These are phyloP conservation scores for Hestina assimilis DNA, from an alignment of 1,140 invertebrate genomes.

Conservation along the genomic window DNA sequence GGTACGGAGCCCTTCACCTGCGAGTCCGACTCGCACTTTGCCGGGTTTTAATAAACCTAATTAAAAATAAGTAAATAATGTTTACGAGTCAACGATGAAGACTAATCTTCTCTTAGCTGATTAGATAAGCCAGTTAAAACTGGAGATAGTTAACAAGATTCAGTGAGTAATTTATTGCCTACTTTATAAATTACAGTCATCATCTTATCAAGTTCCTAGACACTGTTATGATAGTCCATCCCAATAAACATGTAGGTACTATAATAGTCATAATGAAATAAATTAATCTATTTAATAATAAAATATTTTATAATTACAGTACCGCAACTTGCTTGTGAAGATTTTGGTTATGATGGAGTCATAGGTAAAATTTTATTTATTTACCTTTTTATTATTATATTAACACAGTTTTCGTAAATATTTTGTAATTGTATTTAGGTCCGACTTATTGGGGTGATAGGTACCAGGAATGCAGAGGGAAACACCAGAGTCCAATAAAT, in stretches of 20 bases:
- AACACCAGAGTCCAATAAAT: slow-evolving; percentile 91
- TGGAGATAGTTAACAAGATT: neutral
- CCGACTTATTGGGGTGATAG: slow-evolving; percentile 85
- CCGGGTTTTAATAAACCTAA: too few species aligned
- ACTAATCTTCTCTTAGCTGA: too few species aligned
- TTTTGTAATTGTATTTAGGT: slow-evolving; percentile 80
- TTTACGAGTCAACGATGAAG: too few species aligned
- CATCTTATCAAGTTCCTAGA: neutral
- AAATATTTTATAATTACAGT: slow-evolving; percentile 44
- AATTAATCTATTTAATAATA: too few species aligned
- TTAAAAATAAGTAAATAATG: too few species aligned
- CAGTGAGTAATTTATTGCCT: neutral
- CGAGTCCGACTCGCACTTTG: too few species aligned
- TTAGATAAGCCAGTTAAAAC: neutral
- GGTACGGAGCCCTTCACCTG: too few species aligned
- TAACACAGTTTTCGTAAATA: too few species aligned
- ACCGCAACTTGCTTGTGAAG: slow-evolving; percentile 44
- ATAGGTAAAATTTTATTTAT: slow-evolving; percentile 43
- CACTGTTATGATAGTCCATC: neutral
- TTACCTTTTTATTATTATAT: too few species aligned
- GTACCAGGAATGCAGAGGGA: slow-evolving; percentile 84
- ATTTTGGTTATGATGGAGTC: slow-evolving; percentile 67
- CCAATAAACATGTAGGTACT: neutral
- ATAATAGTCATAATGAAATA: too few species aligned
- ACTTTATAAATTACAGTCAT: slow-evolving; percentile 14